These are phyloP conservation scores for Danaus melanippus DNA, from an alignment of 1,140 invertebrate genomes.

Conservation along the genomic window DNA sequence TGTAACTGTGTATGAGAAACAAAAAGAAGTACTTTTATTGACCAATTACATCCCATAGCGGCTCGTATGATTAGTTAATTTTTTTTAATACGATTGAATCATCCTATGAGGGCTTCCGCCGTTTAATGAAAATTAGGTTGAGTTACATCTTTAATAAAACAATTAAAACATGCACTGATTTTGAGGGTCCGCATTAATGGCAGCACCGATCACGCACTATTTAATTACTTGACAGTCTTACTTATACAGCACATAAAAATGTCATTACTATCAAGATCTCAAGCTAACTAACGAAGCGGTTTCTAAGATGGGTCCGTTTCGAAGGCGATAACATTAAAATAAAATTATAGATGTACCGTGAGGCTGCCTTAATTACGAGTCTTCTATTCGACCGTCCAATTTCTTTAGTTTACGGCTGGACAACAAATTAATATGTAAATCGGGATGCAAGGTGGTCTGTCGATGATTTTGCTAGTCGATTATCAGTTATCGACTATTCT, in stretches of 20 bases:
- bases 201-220: background rate
- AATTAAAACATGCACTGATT: constrained; percentile 14
- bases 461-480: constrained; percentile 47
- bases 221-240: too few relatives aligned
- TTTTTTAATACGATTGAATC: constrained; percentile 53
- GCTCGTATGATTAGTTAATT: constrained; percentile 42
- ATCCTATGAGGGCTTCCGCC: constrained; percentile 50
- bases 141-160: constrained; percentile 24
- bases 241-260: background rate
- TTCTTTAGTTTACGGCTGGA: constrained; percentile 67
- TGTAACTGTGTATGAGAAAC: too few relatives aligned
- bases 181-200: constrained; percentile 2
- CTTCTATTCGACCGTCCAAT: constrained; percentile 57
- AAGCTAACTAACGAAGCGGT: constrained; percentile 41
- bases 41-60: constrained; percentile 43
- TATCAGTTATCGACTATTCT: constrained; percentile 41
- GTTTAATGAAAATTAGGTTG: constrained; percentile 28
- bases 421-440: constrained; percentile 69
- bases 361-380: constrained; percentile 48
- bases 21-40: constrained; percentile 32
- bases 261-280: constrained; percentile 4
- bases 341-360: constrained; percentile 47
- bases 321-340: constrained; percentile 54
- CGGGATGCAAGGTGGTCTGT: constrained; percentile 54
- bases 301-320: constrained; percentile 29